A percentile compares a stretch with the other conserved stretches of the same genome.
Conservation (phyloP, 1,140 invertebrate species). For the Diuraphis noxia region DNA sequence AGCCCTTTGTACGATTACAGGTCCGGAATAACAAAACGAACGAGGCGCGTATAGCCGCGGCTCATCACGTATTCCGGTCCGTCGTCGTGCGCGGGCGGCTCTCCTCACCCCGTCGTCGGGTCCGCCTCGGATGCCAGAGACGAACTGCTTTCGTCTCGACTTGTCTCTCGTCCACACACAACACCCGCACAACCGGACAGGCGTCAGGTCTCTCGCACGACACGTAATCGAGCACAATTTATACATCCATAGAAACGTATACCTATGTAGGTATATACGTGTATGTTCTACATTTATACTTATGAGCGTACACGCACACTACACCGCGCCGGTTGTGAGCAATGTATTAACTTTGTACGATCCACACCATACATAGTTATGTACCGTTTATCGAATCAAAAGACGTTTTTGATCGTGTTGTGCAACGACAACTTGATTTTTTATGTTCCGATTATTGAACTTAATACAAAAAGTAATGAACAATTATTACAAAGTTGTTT, state of each 20-base stretch:
- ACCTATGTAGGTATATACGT: too few relatives aligned
- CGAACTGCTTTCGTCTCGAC: not conserved
- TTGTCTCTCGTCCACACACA: not conserved
- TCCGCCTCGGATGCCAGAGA: not conserved
- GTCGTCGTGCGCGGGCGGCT: not conserved
- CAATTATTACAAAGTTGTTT: too few relatives aligned
- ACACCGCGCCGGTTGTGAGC: not conserved
- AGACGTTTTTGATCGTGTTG: not conserved
- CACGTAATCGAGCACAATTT: not conserved
- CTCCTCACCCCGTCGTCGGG: not conserved
- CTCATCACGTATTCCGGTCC: conserved; percentile 50
- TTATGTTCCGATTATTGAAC: not conserved
- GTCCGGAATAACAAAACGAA: conserved; percentile 48
- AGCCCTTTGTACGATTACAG: conserved; percentile 44
- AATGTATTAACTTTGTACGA: not conserved
- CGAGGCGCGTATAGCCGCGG: not conserved
- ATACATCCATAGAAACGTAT: not conserved
- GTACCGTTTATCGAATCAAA: not conserved
- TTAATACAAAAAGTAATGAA: not conserved
- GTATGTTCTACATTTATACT: too few relatives aligned
- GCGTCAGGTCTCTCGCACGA: not conserved
- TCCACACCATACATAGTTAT: not conserved
- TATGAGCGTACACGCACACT: not conserved
- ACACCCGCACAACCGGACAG: not conserved
- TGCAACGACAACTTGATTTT: not conserved